phyloP scores from a whole-genome alignment of 2,113 vertebrate genomes.

The Hippocampus comes region DNA sequence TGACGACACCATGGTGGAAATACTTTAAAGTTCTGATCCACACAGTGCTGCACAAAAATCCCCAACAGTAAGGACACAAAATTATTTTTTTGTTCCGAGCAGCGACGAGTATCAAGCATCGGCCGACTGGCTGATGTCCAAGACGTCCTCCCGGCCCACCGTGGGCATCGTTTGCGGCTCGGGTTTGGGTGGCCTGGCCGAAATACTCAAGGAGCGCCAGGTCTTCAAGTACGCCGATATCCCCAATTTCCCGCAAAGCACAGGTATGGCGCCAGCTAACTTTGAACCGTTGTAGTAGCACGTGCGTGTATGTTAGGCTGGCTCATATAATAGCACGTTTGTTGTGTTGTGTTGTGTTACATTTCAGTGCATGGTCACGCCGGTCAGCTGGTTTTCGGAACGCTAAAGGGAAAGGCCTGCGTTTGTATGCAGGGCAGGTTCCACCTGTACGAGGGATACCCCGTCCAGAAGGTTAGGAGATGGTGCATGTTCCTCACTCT shows the following conservation, averaged over 20 bases:
- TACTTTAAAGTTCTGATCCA: no score
- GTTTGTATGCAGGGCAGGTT: constrained; percentile 94
- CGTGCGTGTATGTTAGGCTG: neutral
- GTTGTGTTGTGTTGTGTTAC: constrained; percentile 24
- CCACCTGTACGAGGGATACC: constrained; percentile 86
- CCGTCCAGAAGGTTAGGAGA: constrained; percentile 77
- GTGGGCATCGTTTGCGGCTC: constrained; percentile 87
- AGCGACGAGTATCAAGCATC: constrained; percentile 72
- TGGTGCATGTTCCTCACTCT: neutral
- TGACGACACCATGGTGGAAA: no score
- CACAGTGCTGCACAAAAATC: no score
- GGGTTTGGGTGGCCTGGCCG: constrained; percentile 78
- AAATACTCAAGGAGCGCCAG: constrained; percentile 73
- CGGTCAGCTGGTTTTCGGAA: constrained; percentile 84
- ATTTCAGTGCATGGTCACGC: constrained; percentile 81
- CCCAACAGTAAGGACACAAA: neutral
- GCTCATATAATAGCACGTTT: constrained; percentile 4
- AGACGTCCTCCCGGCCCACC: constrained; percentile 67
- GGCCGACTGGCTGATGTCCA: constrained; percentile 77
- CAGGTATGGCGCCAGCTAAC: constrained; percentile 48
- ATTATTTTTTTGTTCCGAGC: constrained; percentile 44
- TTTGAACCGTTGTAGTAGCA: neutral
- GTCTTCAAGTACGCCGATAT: constrained; percentile 79
- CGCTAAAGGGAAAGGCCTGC: constrained; percentile 78
- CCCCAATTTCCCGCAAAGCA: constrained; percentile 83